Percentiles rank a stretch among this genome's conserved stretches.
These are phyloP conservation scores for Drosophila erecta DNA, from an alignment of 1,140 invertebrate species.

Conservation along the genomic window DNA sequence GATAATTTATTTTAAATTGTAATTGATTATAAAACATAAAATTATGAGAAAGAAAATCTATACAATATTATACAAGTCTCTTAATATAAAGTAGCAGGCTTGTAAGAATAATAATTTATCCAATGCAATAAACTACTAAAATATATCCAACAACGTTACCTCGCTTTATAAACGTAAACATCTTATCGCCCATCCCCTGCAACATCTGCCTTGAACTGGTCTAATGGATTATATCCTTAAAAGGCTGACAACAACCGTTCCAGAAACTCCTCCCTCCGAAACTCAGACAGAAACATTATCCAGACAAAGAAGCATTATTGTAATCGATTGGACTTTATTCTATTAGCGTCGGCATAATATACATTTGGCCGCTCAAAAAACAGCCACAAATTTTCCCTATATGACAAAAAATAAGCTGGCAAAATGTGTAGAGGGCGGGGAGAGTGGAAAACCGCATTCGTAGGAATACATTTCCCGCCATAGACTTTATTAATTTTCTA, in stretches of 20 bases:
- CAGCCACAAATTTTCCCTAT: constrained; percentile 50
- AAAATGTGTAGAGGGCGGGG: neutral
- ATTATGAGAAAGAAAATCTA: too few species aligned
- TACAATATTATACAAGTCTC: too few species aligned
- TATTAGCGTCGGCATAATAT: constrained; percentile 54
- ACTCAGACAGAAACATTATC: constrained; percentile 34
- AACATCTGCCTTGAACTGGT: constrained; percentile 22
- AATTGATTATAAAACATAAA: too few species aligned
- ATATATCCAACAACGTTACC: constrained; percentile 8
- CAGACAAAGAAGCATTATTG: constrained; percentile 57
- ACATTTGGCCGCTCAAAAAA: constrained; percentile 41
- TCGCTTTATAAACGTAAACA: constrained; percentile 21
- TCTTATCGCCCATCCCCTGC: neutral
- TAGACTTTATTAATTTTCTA: constrained; percentile 84
- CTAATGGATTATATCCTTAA: constrained; percentile 49
- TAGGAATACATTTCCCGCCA: constrained; percentile 33
- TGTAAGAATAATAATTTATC: too few species aligned
- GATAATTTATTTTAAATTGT: neutral
- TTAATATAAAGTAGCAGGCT: too few species aligned
- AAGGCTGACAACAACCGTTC: constrained; percentile 12
- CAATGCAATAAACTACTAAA: neutral
- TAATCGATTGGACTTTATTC: constrained; percentile 73
- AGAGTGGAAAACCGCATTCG: constrained; percentile 60
- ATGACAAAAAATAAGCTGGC: constrained; percentile 37
- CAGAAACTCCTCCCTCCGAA: constrained; percentile 2